These are phyloP conservation scores for Cnemophilus loriae DNA, from an alignment of 2,113 vertebrate species.

Conservation along the genomic window DNA sequence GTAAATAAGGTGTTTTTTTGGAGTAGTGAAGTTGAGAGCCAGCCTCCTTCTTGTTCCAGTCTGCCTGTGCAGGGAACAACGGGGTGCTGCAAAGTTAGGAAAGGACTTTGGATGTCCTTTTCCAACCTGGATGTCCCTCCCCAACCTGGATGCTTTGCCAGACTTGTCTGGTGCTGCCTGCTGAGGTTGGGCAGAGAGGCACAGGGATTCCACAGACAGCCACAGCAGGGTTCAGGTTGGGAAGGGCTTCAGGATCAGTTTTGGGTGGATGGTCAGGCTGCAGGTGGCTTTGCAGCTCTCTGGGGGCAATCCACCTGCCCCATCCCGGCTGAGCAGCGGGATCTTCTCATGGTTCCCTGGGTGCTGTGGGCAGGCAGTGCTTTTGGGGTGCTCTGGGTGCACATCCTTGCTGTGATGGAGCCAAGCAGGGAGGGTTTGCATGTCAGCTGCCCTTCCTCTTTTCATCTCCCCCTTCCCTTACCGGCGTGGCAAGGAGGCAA, in stretches of 20 bases:
- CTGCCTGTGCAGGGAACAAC: background rate
- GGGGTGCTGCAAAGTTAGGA: background rate
- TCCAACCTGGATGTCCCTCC: background rate
- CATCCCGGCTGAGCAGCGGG: rapidly evolving
- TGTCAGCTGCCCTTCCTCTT: background rate
- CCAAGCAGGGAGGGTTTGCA: rapidly evolving
- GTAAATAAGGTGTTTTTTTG: background rate
- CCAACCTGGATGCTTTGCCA: background rate
- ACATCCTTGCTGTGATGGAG: background rate
- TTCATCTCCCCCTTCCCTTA: background rate
- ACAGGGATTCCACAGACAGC: background rate
- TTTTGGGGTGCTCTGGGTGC: background rate
- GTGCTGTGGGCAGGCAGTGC: rapidly evolving
- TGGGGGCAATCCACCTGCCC: rapidly evolving
- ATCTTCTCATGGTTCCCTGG: background rate
- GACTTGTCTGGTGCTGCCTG: background rate
- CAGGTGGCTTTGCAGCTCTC: background rate
- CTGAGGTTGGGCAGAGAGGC: background rate
- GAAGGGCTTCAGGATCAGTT: background rate
- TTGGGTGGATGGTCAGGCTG: rapidly evolving
- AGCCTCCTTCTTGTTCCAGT: background rate
- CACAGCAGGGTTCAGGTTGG: background rate
- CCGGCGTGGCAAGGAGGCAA: rapidly evolving
- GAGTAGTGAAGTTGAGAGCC: background rate
- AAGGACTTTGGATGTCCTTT: rapidly evolving